These are phyloP conservation scores for Ctenoplectra terminalis DNA, from an alignment of 1,140 invertebrate genomes.

Conservation along the genomic window DNA sequence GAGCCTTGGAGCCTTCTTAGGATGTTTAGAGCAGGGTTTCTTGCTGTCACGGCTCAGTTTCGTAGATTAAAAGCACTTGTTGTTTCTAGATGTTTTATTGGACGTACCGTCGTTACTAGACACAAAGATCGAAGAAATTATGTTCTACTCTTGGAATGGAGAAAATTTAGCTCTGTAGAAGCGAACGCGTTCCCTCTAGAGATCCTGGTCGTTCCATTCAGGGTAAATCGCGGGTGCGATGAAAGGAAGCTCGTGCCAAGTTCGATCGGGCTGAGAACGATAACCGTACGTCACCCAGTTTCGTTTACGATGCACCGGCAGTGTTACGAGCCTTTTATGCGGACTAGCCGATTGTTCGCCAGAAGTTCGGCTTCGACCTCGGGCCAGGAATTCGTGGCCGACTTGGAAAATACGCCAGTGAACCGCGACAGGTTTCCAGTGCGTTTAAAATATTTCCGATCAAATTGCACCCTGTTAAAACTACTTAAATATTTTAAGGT, in stretches of 20 bases:
- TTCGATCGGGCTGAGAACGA: constrained; percentile 25
- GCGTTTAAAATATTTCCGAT: no score
- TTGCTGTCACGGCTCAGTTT: no score
- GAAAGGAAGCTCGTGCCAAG: constrained; percentile 31
- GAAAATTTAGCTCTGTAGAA: background rate
- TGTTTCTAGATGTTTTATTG: no score
- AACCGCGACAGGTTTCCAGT: background rate
- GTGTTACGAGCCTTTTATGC: constrained; percentile 31
- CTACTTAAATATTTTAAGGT: no score
- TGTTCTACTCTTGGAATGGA: background rate
- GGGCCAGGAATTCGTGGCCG: background rate
- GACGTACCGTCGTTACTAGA: background rate
- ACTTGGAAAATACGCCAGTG: background rate
- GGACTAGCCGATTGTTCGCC: constrained; percentile 1
- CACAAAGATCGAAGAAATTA: background rate
- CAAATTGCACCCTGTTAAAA: no score
- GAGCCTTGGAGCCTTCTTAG: no score
- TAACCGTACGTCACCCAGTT: constrained; percentile 46
- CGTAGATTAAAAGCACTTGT: no score
- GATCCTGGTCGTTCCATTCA: constrained; percentile 11
- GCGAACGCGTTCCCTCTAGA: no score
- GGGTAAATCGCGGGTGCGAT: constrained; percentile 2
- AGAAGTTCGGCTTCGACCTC: background rate
- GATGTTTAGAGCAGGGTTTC: no score
- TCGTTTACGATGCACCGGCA: constrained; percentile 5